Base-by-base conservation (phyloP, 2,113 vertebrate genomes). In the Corvus moneduloides region DNA sequence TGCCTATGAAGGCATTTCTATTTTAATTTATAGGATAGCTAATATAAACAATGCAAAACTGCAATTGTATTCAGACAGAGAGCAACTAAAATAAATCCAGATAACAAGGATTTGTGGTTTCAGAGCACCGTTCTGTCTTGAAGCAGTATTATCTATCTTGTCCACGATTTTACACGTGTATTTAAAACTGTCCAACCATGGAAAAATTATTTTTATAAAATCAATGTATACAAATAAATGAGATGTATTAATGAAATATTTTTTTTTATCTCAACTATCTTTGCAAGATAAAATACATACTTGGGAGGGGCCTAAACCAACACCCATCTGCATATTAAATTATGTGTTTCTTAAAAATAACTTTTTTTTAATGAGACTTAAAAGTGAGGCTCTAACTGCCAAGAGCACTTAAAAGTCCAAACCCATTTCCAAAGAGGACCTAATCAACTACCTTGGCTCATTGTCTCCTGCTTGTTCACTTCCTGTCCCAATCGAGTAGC, bases 321-420 rank as follows among this genome's bases (percentile, higher is more conserved):
- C 19, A 48, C 13, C 11, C 43, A 63, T 26, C 35, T 72, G 6
- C 0, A 3, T 23, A 24, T 51, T 59, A 77, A 66, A 69, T 62
- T 41, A 44, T 1, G 1, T 4, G 37, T 59, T 77, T 81, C 39
- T 84, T 39, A 46, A 63, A 94, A 80, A 63, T 26, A 77, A 35
- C 14, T 6, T 73, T 64, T 10, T 52, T 68, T 46, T 13, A 69
- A 68, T 16, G 14, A 93, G 48, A 33, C 26, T 54, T 89, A 27
- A 55, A 89, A 88, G 63, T 11, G 18, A 84, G 39, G 7, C 11
- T 71, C 8, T 64, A 71, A 75, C n/a, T 51, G 19, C 52, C n/a
- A 83, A 74, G 13, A 83, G 26, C 41, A 61, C 56, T 87, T 73
- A 19, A 68, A 92, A 94, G 37, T 61, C 77, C 55, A 27, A 91